A percentile compares a stretch with the other conserved stretches of the same genome.
Conservation (phyloP, 1,140 invertebrate species). For the Caenorhabditis briggsae region DNA sequence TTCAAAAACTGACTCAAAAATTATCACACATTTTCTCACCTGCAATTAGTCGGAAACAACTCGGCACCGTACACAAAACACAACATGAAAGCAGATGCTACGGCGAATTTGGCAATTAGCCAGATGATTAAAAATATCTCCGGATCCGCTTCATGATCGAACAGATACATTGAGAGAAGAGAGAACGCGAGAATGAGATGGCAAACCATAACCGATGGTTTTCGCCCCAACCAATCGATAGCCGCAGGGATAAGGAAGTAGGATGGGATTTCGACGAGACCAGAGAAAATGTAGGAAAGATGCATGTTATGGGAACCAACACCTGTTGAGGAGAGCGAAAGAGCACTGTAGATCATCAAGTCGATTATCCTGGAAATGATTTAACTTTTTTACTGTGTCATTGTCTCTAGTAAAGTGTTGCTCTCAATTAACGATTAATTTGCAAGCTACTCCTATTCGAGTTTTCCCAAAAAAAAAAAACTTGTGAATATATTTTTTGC, state of each 20-base stretch:
- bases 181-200: slow-evolving; percentile 16
- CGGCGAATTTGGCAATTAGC: slow-evolving; percentile 57
- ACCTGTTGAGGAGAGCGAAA: slow-evolving; percentile 27
- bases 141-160: slow-evolving; percentile 49
- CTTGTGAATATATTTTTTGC: too few species aligned
- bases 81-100: slow-evolving; percentile 55
- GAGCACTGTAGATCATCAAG: slow-evolving; percentile 52
- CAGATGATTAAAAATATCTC: slow-evolving; percentile 37
- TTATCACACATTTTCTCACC: not conserved
- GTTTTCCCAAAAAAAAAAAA: too few species aligned
- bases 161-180: slow-evolving; percentile 44
- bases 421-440: not conserved
- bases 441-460: not conserved
- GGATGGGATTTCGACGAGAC: slow-evolving; percentile 48
- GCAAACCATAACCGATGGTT: slow-evolving; percentile 42
- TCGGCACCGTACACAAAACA: slow-evolving; percentile 61
- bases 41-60: slow-evolving; percentile 41
- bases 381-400: not conserved
- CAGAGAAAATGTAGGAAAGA: slow-evolving; percentile 51
- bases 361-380: slow-evolving; percentile 43
- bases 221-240: slow-evolving; percentile 54
- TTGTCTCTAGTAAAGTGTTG: not conserved
- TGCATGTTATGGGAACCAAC: slow-evolving; percentile 41
- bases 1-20: not conserved
- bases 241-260: slow-evolving; percentile 45